phyloP scores from a whole-genome alignment of 2,113 vertebrate genomes.

The Malaclemys terrapin region DNA sequence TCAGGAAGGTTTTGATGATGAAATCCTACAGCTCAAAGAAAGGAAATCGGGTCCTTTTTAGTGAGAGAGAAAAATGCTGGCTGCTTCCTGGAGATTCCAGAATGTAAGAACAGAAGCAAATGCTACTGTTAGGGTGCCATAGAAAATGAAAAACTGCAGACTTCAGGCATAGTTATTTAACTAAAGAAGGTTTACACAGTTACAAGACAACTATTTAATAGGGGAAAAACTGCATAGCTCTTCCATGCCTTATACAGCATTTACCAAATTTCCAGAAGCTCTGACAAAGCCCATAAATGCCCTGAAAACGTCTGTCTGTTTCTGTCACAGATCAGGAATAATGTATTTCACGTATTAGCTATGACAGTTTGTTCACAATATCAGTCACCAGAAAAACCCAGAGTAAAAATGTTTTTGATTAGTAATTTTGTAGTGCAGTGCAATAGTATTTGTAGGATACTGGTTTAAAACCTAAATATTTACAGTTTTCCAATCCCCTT shows the following conservation, averaged over 20 bases:
- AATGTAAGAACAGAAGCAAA: slow-evolving; percentile 35
- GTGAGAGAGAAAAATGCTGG: neutral
- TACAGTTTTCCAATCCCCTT: neutral
- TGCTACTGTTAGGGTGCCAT: neutral
- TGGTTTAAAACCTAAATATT: slow-evolving; percentile 2
- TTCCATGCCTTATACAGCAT: neutral
- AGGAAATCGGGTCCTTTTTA: neutral
- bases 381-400: neutral
- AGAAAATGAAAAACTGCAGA: slow-evolving; percentile 47
- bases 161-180: slow-evolving; percentile 23
- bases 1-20: neutral
- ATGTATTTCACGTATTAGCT: neutral
- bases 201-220: slow-evolving; percentile 31
- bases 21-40: slow-evolving; percentile 26
- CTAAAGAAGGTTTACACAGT: neutral
- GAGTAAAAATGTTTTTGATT: neutral
- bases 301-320: slow-evolving; percentile 18
- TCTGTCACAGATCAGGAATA: neutral
- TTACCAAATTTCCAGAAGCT: slow-evolving; percentile 29
- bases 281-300: neutral
- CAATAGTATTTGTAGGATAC: neutral
- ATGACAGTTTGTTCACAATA: neutral
- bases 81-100: neutral
- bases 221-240: neutral
- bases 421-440: neutral